phyloP scores from a whole-genome alignment of 2,113 vertebrate genomes.

The Oreochromis spilurus region DNA sequence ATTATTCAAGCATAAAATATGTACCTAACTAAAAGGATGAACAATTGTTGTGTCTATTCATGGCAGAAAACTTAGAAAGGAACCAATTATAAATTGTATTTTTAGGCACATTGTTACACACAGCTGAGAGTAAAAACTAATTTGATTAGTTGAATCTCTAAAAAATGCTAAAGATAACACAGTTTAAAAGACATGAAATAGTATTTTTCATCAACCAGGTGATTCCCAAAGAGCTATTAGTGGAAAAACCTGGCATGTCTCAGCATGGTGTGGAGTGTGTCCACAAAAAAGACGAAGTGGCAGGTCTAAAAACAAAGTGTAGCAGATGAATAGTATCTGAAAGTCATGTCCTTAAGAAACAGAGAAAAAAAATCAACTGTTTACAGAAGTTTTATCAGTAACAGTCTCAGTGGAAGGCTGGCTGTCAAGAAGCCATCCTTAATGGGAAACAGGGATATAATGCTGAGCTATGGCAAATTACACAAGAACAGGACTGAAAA shows the following conservation, averaged over 20 bases:
- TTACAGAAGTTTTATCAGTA: too few relatives aligned
- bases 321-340: neutral
- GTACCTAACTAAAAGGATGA: neutral
- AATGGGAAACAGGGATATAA: neutral
- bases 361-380: too few relatives aligned
- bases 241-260: too few relatives aligned
- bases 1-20: neutral
- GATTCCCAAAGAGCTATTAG: too few relatives aligned
- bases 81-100: neutral
- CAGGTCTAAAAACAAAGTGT: neutral
- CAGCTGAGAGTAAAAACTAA: neutral
- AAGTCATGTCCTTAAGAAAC: neutral
- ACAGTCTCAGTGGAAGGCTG: too few relatives aligned
- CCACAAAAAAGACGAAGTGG: too few relatives aligned
- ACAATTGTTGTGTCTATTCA: neutral
- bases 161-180: neutral
- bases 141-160: neutral
- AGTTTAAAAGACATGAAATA: too few relatives aligned
- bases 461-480: neutral
- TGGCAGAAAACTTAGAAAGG: neutral
- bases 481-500: neutral
- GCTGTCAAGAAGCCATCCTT: neutral
- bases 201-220: too few relatives aligned
- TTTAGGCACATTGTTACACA: neutral
- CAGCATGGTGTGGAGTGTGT: too few relatives aligned